Base-by-base conservation (phyloP, 2,113 vertebrate species). In the Cervus canadensis region DNA sequence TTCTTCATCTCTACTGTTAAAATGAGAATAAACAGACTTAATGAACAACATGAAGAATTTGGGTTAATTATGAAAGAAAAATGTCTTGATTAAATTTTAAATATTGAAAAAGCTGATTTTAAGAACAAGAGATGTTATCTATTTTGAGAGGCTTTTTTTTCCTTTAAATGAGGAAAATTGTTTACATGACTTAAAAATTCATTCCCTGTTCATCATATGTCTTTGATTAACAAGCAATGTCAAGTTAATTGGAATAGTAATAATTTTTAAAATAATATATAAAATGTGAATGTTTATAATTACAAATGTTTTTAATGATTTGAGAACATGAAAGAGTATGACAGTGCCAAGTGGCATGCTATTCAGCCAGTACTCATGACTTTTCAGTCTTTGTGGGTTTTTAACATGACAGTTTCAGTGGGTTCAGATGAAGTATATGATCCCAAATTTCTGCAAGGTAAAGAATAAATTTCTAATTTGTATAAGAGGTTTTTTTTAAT, bases 141-240 rank as follows among this genome's bases (percentile, higher is more conserved):
- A 7, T 93, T 76, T 79, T 43, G 25, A 86, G 40, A 0, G 30
- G 1, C 36, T 83, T 86, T 86, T 45, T 74, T 54, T 67, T 25
- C 13, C 62, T 81, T 91, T 84, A 71, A 95, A 74, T 96, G 45
- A 81, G 28, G 59, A 33, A 94, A 92, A 48, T 94, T 74, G 45
- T 48, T 36, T 40, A 94, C 76, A 85, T 83, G 76, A 88, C 26
- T 86, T 88, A 25, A 3, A 50, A 23, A 33, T 94, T 90, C 62
- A 88, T 95, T 62, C 17, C n/a, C 40, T 83, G n/a, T 92, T 88
- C 54, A 59, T 92, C 57, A 62, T 48, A 33, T 56, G 28, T 74
- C 28, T 94, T 90, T 98, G 50, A 86, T 89, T 62, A 89, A 54
- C 59, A 91, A 97, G 33, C n/a, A 59, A 16, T 43, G 17, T 74